phyloP scores from a whole-genome alignment of 2,113 vertebrate genomes.

The Xenopus laevis region DNA sequence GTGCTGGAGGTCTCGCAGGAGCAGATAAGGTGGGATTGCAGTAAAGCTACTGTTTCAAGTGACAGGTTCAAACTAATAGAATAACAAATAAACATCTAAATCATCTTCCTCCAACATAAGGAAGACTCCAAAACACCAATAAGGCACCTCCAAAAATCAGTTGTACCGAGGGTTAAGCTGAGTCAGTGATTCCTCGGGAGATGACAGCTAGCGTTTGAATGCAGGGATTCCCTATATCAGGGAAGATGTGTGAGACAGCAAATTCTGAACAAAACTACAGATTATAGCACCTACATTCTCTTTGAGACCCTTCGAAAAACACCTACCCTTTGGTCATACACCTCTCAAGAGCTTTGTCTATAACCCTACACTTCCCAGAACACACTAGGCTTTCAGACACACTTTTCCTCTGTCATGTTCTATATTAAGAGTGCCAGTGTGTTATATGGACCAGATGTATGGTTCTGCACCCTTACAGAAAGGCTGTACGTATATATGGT shows the following conservation, averaged over 20 bases:
- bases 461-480: neutral
- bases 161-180: neutral
- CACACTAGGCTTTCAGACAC: neutral
- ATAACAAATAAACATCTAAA: neutral
- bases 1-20: neutral
- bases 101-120: neutral
- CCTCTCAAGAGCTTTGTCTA: too few species aligned
- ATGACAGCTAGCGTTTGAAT: neutral
- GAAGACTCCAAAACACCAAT: neutral
- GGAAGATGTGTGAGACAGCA: neutral
- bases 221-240: neutral
- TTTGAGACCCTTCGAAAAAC: neutral
- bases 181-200: neutral
- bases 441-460: conserved; percentile 12
- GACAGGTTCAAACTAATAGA: neutral
- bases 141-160: neutral
- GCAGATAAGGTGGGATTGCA: neutral
- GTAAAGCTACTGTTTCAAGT: neutral
- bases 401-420: neutral
- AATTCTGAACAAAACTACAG: neutral
- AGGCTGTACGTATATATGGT: neutral
- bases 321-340: too few species aligned
- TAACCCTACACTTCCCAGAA: neutral
- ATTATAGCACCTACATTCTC: neutral
- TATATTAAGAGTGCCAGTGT: conserved; percentile 22